phyloP scores from a whole-genome alignment of 2,888 invertebrate genomes.

The Venusia cambrica region DNA sequence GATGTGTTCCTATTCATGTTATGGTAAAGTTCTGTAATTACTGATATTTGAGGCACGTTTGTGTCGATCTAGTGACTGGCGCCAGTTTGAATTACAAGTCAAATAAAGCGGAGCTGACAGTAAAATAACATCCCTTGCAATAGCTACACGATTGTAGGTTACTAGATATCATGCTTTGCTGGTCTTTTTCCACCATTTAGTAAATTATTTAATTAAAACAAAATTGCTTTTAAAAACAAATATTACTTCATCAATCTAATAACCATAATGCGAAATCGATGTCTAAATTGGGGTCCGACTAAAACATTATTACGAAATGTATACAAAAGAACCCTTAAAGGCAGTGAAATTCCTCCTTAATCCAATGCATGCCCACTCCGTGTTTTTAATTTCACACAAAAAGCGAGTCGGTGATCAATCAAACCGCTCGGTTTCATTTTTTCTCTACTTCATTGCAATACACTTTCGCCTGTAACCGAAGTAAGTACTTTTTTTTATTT shows the following conservation, averaged over 20 bases:
- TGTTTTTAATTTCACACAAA: constrained; percentile 80
- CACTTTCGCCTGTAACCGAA: constrained; percentile 73
- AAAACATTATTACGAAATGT: constrained; percentile 62
- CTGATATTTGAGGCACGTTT: too few relatives aligned
- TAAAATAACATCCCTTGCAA: too few relatives aligned
- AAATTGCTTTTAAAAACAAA: constrained; percentile 13
- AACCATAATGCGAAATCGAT: constrained; percentile 56
- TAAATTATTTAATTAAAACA: constrained; percentile 11
- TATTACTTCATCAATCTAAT: constrained; percentile 42
- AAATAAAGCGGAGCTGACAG: too few relatives aligned
- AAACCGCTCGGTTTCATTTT: constrained; percentile 66
- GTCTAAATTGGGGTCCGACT: constrained; percentile 41
- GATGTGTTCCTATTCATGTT: constrained; percentile 44
- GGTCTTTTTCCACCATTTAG: too few relatives aligned
- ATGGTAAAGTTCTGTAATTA: constrained; percentile 3
- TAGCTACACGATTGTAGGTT: too few relatives aligned
- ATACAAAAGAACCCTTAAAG: constrained; percentile 60
- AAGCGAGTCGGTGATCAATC: constrained; percentile 78
- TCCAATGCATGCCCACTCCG: constrained; percentile 72
- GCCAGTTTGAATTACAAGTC: too few relatives aligned
- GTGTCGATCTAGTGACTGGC: too few relatives aligned
- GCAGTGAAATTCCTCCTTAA: constrained; percentile 72
- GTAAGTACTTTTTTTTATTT: constrained; percentile 69
- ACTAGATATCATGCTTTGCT: too few relatives aligned
- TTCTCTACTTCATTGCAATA: constrained; percentile 73